Conservation (phyloP, 2,113 vertebrate species). For the Donacobius atricapilla region DNA sequence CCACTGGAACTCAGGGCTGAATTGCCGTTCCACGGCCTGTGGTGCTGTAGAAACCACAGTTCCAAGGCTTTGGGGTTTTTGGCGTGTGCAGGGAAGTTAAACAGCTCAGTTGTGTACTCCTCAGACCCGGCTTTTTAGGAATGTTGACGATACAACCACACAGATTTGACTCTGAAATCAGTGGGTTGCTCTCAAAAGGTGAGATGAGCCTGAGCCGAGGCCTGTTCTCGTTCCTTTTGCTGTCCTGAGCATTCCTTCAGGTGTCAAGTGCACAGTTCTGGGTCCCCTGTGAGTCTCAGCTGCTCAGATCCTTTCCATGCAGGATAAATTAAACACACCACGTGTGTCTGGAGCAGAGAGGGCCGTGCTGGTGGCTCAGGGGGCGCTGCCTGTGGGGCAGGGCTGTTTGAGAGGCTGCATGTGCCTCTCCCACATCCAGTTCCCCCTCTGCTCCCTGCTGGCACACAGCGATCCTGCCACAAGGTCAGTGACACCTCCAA, state of each 20-base stretch:
- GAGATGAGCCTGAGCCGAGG: not conserved
- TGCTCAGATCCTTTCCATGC: not conserved
- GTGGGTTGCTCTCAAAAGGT: not conserved
- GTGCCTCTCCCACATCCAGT: accelerated
- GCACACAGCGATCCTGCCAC: accelerated
- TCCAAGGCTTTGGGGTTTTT: not conserved
- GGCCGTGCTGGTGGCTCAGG: not conserved
- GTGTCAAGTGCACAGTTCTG: no score
- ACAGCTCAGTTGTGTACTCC: not conserved
- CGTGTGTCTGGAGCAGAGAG: accelerated
- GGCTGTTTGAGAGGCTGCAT: not conserved
- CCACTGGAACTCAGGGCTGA: accelerated
- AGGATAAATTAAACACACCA: accelerated
- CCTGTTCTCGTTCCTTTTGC: not conserved
- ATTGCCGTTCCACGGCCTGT: accelerated
- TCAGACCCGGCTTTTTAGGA: not conserved
- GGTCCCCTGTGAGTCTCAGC: not conserved
- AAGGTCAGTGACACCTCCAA: not conserved
- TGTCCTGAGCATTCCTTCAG: no score
- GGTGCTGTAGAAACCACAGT: accelerated
- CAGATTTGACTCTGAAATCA: not conserved
- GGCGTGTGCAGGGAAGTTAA: not conserved
- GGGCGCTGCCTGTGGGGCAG: not conserved
- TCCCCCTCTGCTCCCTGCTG: not conserved
- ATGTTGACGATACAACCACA: accelerated